Evolutionary conservation across 2,888 invertebrate genomes (phyloP).

Genomic region (Liopterus haemorrhoidalis): DNA sequence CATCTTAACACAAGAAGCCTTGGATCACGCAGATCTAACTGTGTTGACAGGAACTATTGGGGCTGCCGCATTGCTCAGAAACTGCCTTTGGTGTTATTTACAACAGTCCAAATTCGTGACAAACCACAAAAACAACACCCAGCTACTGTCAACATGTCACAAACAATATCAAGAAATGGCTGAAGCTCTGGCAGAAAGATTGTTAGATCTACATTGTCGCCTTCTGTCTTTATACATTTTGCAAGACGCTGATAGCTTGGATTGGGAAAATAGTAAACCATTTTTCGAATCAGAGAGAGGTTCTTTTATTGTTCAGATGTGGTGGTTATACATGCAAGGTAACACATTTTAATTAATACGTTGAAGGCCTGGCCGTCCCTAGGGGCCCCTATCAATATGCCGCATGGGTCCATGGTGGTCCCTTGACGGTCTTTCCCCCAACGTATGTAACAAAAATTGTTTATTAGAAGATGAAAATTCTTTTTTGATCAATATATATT

Average conservation of each 20-base stretch:
- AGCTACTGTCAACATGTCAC: conserved; percentile 50
- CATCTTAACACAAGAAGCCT: conserved; percentile 71
- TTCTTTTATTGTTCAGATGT: conserved; percentile 78
- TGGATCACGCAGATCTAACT: conserved; percentile 78
- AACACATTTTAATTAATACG: no score
- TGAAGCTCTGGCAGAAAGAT: conserved; percentile 75
- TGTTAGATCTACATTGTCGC: conserved; percentile 74
- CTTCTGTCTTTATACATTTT: conserved; percentile 72
- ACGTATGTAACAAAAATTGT: no score
- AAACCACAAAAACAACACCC: conserved; percentile 25
- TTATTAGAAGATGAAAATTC: no score
- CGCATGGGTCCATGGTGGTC: no score
- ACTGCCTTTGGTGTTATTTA: conserved; percentile 71
- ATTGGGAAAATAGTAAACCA: conserved; percentile 61
- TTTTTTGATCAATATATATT: no score
- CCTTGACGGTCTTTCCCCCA: no score
- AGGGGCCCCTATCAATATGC: no score
- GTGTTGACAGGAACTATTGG: conserved; percentile 76
- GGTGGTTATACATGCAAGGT: conserved; percentile 86
- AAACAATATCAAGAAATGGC: conserved; percentile 77
- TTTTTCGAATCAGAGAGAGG: conserved; percentile 71
- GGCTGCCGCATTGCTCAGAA: conserved; percentile 71
- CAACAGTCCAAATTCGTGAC: conserved; percentile 48
- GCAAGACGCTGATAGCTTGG: conserved; percentile 73
- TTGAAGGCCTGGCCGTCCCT: no score